Conservation (phyloP, 2,888 invertebrate species). For the Spodoptera exigua region DNA sequence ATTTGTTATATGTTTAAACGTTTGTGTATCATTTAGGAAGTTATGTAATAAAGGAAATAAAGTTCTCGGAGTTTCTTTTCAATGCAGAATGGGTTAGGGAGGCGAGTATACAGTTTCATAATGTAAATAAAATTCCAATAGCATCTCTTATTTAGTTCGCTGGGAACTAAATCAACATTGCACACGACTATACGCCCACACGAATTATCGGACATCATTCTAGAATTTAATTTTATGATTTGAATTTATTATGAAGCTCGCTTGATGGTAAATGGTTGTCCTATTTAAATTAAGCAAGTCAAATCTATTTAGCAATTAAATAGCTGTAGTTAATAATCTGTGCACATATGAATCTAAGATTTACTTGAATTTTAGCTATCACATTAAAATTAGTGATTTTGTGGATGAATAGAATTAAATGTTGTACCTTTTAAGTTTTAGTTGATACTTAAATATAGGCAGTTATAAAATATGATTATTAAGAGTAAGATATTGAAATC, state of each 20-base stretch:
- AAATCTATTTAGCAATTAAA: conserved; percentile 32
- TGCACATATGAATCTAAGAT: conserved; percentile 1
- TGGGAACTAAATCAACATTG: conserved; percentile 22
- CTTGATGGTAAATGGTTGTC: conserved; percentile 55
- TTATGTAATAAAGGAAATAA: conserved; percentile 81
- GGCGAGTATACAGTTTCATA: conserved; percentile 21
- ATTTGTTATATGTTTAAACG: conserved; percentile 60
- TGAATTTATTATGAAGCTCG: conserved; percentile 39
- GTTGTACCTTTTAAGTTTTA: not conserved
- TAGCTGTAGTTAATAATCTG: conserved; percentile 18
- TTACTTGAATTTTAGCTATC: too few relatives aligned
- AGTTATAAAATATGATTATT: conserved; percentile 10
- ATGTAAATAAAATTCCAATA: conserved; percentile 35
- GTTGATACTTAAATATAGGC: not conserved
- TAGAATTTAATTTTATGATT: conserved; percentile 36
- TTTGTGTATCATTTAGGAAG: conserved; percentile 67
- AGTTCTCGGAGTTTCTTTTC: conserved; percentile 77
- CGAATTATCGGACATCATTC: conserved; percentile 27
- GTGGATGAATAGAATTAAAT: not conserved
- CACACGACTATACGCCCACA: conserved; percentile 33
- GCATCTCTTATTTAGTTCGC: conserved; percentile 19
- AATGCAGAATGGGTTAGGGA: conserved; percentile 25
- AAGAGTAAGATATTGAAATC: conserved; percentile 29
- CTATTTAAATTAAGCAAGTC: conserved; percentile 36
- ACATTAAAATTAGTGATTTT: too few relatives aligned